Evolutionary conservation across 2,797 vertebrate genomes (phyloP), one percentile per base, ranked within the genome.

Genomic region (Sebastes aleutianus): DNA sequence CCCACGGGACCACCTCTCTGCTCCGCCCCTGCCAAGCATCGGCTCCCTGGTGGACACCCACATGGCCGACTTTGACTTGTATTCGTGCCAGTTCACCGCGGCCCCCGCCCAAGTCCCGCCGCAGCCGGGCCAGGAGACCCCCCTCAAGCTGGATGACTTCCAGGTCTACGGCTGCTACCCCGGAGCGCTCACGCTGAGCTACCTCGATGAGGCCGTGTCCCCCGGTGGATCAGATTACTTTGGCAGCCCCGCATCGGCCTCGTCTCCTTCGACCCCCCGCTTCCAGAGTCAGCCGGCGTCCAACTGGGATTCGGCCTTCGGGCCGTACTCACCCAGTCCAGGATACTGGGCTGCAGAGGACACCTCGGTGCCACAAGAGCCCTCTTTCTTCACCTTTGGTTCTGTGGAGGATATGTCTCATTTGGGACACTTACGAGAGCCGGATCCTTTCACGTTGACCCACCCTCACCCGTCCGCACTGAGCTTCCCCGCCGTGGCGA

Each of bases 111-210:
- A 94, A 8, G n/a, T 86, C 70, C 71, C 85, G 0, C 65, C 89
- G 0, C 32, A 10, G 32, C 32, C 32, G 32, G 14, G 72, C 85
- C 90, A 93, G 90, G 94, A 97, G 88, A 83, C 66, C 85, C 85
- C 96, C 54, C 96, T 98, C 93, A 97, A 96, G 78, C 90, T 97
- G 34, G 97, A 99, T 22, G 97, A 99, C 83, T 95, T 98, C 73
- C 97, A 98, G 90, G 96, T 98, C 64, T 98, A 97, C 0, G 96
- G 98, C 83, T 99, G 98, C 93, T 99, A 98, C 64, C 96, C 98
- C 0, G 97, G 97, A 7, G 20, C 96, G 0, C 96, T 98, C 65
- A 93, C 92, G 5, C 79, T 95, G 47, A 96, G 92, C 71, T 97
- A 97, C 22, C 92, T 95, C 0, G 98, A 98, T 0, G 97, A 98